These are phyloP conservation scores for Orycteropus afer DNA, from an alignment of 2,113 vertebrate genomes.

Conservation along the genomic window DNA sequence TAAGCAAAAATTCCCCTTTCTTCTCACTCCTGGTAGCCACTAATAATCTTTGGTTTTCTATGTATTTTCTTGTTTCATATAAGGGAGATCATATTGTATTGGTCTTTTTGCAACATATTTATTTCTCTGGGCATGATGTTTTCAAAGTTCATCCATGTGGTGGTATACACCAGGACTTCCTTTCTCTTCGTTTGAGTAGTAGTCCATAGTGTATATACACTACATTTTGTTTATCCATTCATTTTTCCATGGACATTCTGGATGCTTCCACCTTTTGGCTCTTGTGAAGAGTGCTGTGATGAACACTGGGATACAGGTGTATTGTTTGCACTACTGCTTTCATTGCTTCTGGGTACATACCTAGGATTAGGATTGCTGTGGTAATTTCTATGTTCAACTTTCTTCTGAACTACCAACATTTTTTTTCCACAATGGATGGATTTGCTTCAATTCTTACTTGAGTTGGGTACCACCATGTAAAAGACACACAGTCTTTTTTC, in stretches of 20 bases:
- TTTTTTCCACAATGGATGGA: background rate
- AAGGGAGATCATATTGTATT: background rate
- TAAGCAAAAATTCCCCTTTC: background rate
- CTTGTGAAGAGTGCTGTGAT: background rate
- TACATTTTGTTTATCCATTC: background rate
- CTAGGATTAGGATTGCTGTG: background rate
- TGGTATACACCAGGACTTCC: background rate
- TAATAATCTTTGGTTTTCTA: background rate
- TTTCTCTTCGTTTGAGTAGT: background rate
- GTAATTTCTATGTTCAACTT: background rate
- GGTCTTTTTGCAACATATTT: background rate
- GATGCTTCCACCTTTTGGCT: background rate
- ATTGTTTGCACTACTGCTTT: background rate
- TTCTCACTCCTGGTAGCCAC: background rate
- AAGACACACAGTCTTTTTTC: background rate
- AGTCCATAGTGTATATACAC: background rate
- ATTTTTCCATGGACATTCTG: background rate
- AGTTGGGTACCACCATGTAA: fast-evolving
- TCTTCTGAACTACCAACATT: background rate
- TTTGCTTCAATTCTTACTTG: background rate
- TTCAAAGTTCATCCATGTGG: background rate
- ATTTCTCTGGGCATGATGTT: background rate
- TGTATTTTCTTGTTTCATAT: background rate
- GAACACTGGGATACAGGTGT: background rate
- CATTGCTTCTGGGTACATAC: background rate